Evolutionary conservation across 2,797 vertebrate genomes (phyloP).

Genomic region (Hapalemur alaotrensis): DNA sequence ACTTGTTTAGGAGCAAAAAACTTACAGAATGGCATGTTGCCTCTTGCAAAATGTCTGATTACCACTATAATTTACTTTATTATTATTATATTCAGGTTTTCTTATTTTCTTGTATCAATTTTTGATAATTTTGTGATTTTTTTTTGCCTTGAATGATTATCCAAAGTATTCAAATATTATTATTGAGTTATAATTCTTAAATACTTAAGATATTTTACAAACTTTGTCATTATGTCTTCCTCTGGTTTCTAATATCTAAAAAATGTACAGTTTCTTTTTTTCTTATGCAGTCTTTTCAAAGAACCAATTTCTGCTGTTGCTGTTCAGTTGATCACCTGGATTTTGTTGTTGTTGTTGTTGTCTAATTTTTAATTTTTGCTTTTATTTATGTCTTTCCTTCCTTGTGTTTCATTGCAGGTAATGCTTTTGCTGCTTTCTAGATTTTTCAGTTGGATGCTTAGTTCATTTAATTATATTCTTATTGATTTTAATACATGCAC

Average conservation of each 20-base stretch:
- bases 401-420: not conserved
- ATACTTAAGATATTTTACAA: not conserved
- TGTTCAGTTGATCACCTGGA: not conserved
- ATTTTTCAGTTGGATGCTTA: not conserved
- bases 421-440: not conserved
- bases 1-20: not conserved
- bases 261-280: not conserved
- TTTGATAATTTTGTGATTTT: not conserved
- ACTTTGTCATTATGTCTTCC: not conserved
- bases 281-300: not conserved
- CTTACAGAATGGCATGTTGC: not conserved
- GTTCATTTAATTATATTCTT: not conserved
- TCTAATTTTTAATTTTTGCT: not conserved
- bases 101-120: not conserved
- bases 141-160: not conserved
- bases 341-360: not conserved
- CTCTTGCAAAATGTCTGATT: not conserved
- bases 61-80: not conserved
- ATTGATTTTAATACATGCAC: not conserved
- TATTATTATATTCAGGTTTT: not conserved
- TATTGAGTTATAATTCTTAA: not conserved
- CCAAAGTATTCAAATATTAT: not conserved
- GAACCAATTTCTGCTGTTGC: not conserved
- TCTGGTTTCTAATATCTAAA: not conserved
- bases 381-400: not conserved